These are phyloP conservation scores for Dilophus febrilis DNA, from an alignment of 2,888 invertebrate genomes.

Conservation along the genomic window DNA sequence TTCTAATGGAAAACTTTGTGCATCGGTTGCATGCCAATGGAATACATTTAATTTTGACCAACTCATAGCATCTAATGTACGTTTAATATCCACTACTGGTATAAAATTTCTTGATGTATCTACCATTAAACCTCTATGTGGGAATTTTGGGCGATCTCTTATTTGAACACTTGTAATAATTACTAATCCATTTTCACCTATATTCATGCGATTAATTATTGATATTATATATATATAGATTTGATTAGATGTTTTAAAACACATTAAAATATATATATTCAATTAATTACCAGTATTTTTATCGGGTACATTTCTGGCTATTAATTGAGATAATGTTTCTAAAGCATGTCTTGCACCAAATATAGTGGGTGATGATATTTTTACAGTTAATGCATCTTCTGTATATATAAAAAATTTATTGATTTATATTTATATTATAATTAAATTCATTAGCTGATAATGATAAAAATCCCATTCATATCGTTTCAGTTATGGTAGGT, in stretches of 20 bases:
- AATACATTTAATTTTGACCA: constrained; percentile 79
- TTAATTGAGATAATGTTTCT: constrained; percentile 57
- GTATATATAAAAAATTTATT: too few relatives aligned
- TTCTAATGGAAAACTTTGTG: constrained; percentile 81
- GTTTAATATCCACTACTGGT: constrained; percentile 46
- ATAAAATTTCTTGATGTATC: constrained; percentile 84
- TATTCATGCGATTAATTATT: too few relatives aligned
- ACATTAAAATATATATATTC: neutral
- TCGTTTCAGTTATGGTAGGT: too few relatives aligned
- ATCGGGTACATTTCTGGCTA: constrained; percentile 25
- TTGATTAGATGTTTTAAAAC: too few relatives aligned
- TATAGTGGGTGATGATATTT: constrained; percentile 40
- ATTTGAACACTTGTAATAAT: constrained; percentile 46
- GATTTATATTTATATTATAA: neutral
- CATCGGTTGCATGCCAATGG: constrained; percentile 85
- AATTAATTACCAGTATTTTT: constrained; percentile 12
- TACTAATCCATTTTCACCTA: constrained; percentile 34
- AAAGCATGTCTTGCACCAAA: constrained; percentile 61
- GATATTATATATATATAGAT: neutral
- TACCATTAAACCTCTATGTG: constrained; percentile 71
- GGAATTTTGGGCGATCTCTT: constrained; percentile 61
- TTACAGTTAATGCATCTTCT: constrained; percentile 28
- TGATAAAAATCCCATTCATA: too few relatives aligned
- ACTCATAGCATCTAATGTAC: constrained; percentile 70
- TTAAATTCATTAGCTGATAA: neutral